These are phyloP conservation scores for Didymodactylos carnosus DNA, from an alignment of 2,888 invertebrate genomes.

Conservation along the genomic window DNA sequence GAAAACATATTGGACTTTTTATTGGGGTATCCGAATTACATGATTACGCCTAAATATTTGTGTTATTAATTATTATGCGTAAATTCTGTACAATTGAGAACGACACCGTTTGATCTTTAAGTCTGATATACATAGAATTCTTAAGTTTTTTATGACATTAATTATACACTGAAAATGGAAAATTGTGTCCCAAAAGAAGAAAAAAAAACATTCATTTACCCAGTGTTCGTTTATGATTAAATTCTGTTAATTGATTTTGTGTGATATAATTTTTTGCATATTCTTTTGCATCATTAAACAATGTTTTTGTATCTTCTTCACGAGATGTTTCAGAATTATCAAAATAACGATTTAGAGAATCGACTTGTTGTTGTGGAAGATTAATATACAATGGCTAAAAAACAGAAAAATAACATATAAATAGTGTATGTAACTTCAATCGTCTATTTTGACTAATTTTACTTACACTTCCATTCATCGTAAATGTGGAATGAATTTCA, in stretches of 20 bases:
- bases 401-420: not conserved
- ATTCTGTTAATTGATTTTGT: not conserved
- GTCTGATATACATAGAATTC: no score
- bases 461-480: not conserved
- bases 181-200: no score
- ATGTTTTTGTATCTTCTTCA: not conserved
- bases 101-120: no score
- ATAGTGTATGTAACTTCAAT: not conserved
- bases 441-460: not conserved
- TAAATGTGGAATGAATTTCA: conserved; percentile 1
- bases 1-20: no score
- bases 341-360: not conserved
- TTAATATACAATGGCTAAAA: not conserved
- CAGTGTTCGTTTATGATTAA: not conserved
- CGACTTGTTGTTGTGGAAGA: not conserved
- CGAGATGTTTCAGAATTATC: not conserved
- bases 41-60: no score
- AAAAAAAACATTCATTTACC: not conserved
- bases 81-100: no score
- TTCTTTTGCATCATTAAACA: not conserved
- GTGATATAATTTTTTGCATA: not conserved
- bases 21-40: no score
- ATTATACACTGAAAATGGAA: no score
- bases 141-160: no score
- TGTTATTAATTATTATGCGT: no score